Conservation (phyloP, 1,140 invertebrate species). For the Drosophila santomea region DNA sequence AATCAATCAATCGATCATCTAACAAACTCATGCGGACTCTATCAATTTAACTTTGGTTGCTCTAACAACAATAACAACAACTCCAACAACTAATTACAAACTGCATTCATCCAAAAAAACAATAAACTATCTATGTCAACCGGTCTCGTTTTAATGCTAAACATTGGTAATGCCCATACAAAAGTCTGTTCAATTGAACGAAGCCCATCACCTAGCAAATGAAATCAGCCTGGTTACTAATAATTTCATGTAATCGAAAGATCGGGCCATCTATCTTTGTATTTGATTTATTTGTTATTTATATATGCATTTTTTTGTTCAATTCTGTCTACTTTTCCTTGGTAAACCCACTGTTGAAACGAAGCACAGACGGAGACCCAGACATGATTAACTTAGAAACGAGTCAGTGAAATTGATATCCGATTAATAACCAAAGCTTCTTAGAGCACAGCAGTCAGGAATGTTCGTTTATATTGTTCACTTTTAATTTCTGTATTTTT, state of each 20-base stretch:
- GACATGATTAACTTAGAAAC: constrained; percentile 37
- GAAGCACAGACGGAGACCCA: constrained; percentile 34
- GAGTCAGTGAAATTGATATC: constrained; percentile 26
- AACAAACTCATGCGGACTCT: constrained; percentile 66
- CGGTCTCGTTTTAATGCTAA: not conserved
- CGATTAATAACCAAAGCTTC: constrained; percentile 34
- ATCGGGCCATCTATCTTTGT: constrained; percentile 14
- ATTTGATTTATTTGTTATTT: constrained; percentile 16
- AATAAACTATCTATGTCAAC: not conserved
- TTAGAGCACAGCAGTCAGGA: constrained; percentile 43
- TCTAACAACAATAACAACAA: constrained; percentile 34
- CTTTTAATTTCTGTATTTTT: constrained; percentile 63
- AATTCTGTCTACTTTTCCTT: constrained; percentile 32
- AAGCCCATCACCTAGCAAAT: constrained; percentile 78
- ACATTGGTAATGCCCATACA: constrained; percentile 13
- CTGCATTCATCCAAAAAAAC: constrained; percentile 23
- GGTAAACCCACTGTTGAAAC: constrained; percentile 20
- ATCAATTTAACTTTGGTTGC: constrained; percentile 54
- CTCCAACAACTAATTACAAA: constrained; percentile 19
- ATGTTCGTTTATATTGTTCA: constrained; percentile 54
- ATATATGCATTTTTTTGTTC: constrained; percentile 1
- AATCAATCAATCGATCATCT: constrained; percentile 49
- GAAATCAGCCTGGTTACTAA: constrained; percentile 82
- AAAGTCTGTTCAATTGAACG: constrained; percentile 72
- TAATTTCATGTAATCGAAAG: constrained; percentile 78